A percentile compares a stretch with the other conserved stretches of the same genome.
These are phyloP conservation scores for Alexandromys fortis DNA, from an alignment of 2,113 vertebrate species.

Conservation along the genomic window DNA sequence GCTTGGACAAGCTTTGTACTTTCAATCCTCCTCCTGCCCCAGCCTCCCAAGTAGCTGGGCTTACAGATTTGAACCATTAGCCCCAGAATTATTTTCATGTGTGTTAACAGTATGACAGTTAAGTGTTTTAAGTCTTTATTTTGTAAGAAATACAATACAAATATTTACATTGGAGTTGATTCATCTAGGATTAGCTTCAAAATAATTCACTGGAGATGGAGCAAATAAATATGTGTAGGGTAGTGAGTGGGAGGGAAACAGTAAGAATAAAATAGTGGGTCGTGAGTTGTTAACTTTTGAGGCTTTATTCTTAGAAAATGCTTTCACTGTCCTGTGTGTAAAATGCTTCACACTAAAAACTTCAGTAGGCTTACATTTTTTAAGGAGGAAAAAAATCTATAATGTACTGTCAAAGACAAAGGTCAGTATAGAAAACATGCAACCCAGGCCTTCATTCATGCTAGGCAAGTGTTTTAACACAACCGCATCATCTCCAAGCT, in stretches of 20 bases:
- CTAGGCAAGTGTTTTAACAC: not conserved
- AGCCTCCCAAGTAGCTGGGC: not conserved
- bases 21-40: not conserved
- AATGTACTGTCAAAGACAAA: conserved; percentile 50
- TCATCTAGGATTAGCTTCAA: conserved; percentile 51
- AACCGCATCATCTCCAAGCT: not conserved
- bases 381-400: conserved; percentile 36
- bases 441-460: not conserved
- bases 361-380: conserved; percentile 1
- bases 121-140: not conserved
- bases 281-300: not conserved
- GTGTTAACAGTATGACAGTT: not conserved
- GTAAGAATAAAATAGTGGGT: not conserved
- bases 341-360: conserved; percentile 55
- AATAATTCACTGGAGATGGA: conserved; percentile 28
- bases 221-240: not conserved
- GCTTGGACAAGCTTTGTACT: not conserved
- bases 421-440: not conserved
- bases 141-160: conserved; percentile 55
- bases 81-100: conserved; percentile 45
- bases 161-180: conserved; percentile 50
- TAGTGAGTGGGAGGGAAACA: not conserved
- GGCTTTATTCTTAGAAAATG: conserved; percentile 16
- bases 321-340: conserved; percentile 30
- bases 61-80: not conserved